Conservation (phyloP, 1,140 invertebrate species). For the Drosophila parvula region DNA sequence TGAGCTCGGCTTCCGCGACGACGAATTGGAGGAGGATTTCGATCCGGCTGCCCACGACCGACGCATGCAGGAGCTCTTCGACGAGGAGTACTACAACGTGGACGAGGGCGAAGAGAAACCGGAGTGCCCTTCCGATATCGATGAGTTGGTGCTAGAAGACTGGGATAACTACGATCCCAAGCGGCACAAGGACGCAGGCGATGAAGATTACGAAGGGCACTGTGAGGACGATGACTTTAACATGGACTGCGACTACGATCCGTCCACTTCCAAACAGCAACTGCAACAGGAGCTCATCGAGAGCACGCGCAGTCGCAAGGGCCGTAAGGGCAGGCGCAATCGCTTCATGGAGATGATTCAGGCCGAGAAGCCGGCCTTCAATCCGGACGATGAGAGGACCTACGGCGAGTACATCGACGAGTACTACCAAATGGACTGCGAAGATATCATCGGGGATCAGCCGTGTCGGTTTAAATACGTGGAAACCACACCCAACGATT, state of each 20-base stretch:
- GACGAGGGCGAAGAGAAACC: constrained; percentile 91
- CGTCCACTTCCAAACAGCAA: constrained; percentile 84
- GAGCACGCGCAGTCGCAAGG: constrained; percentile 86
- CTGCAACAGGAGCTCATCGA: constrained; percentile 87
- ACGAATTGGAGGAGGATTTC: constrained; percentile 94
- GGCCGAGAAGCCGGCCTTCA: constrained; percentile 91
- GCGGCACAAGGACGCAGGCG: constrained; percentile 26
- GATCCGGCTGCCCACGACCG: constrained; percentile 95
- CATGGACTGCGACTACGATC: constrained; percentile 95
- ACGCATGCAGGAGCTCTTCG: constrained; percentile 94
- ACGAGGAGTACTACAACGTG: constrained; percentile 93
- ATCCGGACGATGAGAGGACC: constrained; percentile 90
- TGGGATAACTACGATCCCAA: constrained; percentile 89
- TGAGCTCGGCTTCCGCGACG: constrained; percentile 87
- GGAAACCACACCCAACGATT: constrained; percentile 94
- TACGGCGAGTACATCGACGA: constrained; percentile 96
- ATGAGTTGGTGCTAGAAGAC: constrained; percentile 89
- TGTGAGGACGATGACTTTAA: constrained; percentile 93
- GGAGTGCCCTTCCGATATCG: constrained; percentile 90
- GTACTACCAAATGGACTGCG: constrained; percentile 97
- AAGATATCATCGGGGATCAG: constrained; percentile 96
- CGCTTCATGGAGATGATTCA: constrained; percentile 90
- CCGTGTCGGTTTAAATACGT: constrained; percentile 97
- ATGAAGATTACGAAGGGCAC: constrained; percentile 84
- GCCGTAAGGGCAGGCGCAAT: constrained; percentile 86